phyloP scores from a whole-genome alignment of 2,113 vertebrate species.

The Dipodomys ordii region DNA sequence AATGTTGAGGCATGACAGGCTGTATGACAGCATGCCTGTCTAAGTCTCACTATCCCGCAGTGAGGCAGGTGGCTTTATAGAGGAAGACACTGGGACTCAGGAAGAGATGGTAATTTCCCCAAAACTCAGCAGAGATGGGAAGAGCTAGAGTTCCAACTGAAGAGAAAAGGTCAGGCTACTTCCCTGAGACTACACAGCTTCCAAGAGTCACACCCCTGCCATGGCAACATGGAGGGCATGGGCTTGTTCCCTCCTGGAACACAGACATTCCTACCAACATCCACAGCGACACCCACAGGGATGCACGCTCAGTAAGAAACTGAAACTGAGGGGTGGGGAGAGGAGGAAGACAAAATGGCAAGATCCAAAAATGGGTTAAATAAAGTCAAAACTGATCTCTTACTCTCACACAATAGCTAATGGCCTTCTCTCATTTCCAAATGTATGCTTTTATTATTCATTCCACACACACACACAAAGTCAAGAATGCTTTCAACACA shows the following conservation, averaged over 20 bases:
- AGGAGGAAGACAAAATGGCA: no score
- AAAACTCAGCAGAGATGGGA: not conserved
- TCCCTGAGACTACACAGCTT: not conserved
- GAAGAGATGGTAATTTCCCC: not conserved
- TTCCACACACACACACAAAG: not conserved
- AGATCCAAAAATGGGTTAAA: not conserved
- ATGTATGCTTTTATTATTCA: not conserved
- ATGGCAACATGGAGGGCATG: not conserved
- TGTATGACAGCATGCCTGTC: not conserved
- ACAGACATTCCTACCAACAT: not conserved
- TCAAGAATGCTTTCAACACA: not conserved
- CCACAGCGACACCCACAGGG: not conserved
- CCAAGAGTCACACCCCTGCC: not conserved
- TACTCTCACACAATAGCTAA: not conserved
- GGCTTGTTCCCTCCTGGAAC: not conserved
- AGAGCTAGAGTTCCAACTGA: not conserved
- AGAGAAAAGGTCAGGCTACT: not conserved
- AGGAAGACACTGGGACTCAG: not conserved
- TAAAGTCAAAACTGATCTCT: not conserved
- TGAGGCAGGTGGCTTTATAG: not conserved
- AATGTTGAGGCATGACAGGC: fast-evolving
- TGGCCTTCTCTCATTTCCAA: not conserved
- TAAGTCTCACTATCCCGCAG: not conserved
- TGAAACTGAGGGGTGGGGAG: no score
- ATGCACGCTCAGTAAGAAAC: not conserved